phyloP scores from a whole-genome alignment of 2,797 vertebrate genomes.

The Poeciliopsis infans region DNA sequence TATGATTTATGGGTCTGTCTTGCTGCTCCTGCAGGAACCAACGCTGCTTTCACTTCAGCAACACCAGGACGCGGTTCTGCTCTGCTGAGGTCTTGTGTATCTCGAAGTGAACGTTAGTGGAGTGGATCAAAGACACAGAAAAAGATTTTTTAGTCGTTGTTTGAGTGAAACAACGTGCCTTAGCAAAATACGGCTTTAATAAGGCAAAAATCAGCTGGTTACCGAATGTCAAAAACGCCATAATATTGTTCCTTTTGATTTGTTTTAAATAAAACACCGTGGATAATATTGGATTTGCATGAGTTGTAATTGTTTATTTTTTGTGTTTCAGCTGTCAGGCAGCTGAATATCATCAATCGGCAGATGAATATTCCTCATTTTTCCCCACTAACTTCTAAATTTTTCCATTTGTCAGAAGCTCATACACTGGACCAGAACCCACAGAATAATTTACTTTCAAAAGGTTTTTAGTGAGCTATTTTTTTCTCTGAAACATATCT shows the following conservation, averaged over 20 bases:
- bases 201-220: neutral
- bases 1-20: constrained; percentile 87
- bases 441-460: too few species aligned
- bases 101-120: constrained; percentile 18
- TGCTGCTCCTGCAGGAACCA: constrained; percentile 52
- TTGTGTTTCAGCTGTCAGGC: neutral
- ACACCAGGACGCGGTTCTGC: constrained; percentile 33
- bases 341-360: neutral
- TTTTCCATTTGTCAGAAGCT: too few species aligned
- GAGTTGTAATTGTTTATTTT: neutral
- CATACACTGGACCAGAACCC: too few species aligned
- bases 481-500: neutral
- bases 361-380: neutral
- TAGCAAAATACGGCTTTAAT: neutral
- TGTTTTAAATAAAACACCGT: neutral
- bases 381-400: neutral
- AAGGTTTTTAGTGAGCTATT: too few species aligned
- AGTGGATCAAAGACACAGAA: constrained; percentile 17
- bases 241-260: neutral
- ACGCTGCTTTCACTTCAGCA: constrained; percentile 40
- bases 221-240: neutral
- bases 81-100: constrained; percentile 27
- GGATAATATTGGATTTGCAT: neutral
- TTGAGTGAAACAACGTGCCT: neutral
- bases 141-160: constrained; percentile 4